Base-by-base conservation (phyloP, 2,888 invertebrate genomes). In the Rhingia campestris region DNA sequence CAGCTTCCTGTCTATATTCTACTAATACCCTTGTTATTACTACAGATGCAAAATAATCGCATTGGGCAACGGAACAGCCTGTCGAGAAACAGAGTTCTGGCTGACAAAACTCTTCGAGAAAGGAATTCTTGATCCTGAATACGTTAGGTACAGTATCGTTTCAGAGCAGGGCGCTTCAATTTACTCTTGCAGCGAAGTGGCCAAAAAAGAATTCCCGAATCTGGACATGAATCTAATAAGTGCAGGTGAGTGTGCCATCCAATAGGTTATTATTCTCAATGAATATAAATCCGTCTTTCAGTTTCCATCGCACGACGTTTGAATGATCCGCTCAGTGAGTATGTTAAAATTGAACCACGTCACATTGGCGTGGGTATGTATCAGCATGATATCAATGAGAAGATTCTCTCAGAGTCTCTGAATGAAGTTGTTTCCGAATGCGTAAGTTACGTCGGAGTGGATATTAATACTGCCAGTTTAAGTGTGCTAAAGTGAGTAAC, bases 341-440 rank as follows among this genome's bases (percentile, higher is more conserved):
- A 97, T 79, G 97, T 98, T 0, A 98, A 98, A 92, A 95, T 98
- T 9, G 98, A 98, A 82, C 98, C 98, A 0, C 95, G 96, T 88
- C 96, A 97, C 92, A 93, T 98, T 82, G 98, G 98, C 0, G 96
- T 98, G 4, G 98, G 98, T n/a, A 95, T 98, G 95, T 98, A 98
- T 90, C 96, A 98, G 91, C 97, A 98, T 88, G 98, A 98, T 89
- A 93, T 98, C 32, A 94, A 96, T 6, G 95, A 96, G 86, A 96
- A 95, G 88, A 94, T 94, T 89, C 91, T 98, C 1, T 94, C 93
- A 9, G 92, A 94, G 3, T 94, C 96, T 0, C 91, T 98, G 14
- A 95, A 96, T 86, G 95, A 95, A 87, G 95, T 97, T 0, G 95
- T 98, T 0, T 95, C 95, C 54, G 97, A 98, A 89, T 96, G 97